Conservation (phyloP, 2,797 vertebrate genomes). For the Neosilurus hyrtlii region DNA sequence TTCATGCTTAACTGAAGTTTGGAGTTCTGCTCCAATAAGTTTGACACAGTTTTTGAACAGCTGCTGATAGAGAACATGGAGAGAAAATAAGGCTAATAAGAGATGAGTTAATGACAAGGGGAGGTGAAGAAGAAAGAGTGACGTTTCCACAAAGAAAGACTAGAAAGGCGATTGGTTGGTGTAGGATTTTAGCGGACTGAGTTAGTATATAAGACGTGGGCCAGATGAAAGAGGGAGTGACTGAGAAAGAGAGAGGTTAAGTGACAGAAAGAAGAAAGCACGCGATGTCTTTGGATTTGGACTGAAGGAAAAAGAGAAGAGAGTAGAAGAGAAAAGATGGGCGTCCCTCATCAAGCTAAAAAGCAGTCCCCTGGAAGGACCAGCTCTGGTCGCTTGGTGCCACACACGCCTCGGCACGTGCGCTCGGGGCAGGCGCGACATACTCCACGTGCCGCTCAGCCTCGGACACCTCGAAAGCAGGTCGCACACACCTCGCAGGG, state of each 20-base stretch:
- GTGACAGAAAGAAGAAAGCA: conserved; percentile 45
- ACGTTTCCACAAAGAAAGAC: conserved; percentile 42
- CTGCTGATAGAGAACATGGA: neutral
- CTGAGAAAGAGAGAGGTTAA: conserved; percentile 36
- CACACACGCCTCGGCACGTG: conserved; percentile 54
- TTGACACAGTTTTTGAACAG: conserved; percentile 51
- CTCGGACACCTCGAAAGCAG: conserved; percentile 61
- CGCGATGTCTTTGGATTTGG: conserved; percentile 35
- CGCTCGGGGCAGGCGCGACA: conserved; percentile 55
- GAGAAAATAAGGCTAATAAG: conserved; percentile 52
- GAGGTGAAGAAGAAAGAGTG: conserved; percentile 40
- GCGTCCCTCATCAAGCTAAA: conserved; percentile 69
- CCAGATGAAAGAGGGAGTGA: conserved; percentile 60
- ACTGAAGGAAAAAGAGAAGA: conserved; percentile 51
- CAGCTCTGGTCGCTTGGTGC: conserved; percentile 55
- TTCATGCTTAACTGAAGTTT: conserved; percentile 32
- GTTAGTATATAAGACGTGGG: conserved; percentile 70
- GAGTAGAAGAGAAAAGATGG: conserved; percentile 65
- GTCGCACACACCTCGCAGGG: conserved; percentile 56
- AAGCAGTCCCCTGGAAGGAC: conserved; percentile 62
- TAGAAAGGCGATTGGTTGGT: conserved; percentile 74
- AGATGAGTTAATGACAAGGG: conserved; percentile 38
- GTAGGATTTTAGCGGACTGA: conserved; percentile 65
- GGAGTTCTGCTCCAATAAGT: conserved; percentile 34
- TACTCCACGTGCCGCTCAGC: conserved; percentile 59